Evolutionary conservation across 1,140 invertebrate genomes (phyloP).

Genomic region (Liolophura sinensis): DNA sequence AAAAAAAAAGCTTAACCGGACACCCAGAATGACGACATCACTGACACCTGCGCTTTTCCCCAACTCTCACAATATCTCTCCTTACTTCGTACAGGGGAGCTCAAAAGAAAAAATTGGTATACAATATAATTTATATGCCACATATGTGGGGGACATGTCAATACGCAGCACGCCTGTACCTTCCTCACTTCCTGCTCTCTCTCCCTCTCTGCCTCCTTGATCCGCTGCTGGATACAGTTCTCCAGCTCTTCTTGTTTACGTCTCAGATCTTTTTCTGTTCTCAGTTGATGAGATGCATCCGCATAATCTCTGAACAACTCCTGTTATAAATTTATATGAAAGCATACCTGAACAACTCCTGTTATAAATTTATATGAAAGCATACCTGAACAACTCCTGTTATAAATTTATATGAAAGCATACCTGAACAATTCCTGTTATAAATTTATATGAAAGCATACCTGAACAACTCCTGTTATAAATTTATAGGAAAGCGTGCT

Average conservation of each 20-base stretch:
- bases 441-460: neutral
- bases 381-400: neutral
- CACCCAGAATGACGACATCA: no score
- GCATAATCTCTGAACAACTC: conserved; percentile 47
- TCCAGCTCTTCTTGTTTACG: conserved; percentile 48
- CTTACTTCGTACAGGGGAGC: no score
- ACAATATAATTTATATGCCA: neutral
- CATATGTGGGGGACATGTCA: no score
- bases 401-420: neutral
- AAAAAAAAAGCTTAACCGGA: no score
- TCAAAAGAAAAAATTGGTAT: neutral
- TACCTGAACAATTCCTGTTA: no score
- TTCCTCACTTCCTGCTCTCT: conserved; percentile 41
- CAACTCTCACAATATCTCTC: no score
- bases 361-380: neutral
- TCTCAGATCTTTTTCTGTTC: conserved; percentile 40
- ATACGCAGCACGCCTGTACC: conserved; percentile 8
- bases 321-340: conserved; percentile 16
- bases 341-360: no score
- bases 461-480: neutral
- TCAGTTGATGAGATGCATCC: conserved; percentile 32
- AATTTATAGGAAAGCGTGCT: conserved; percentile 1
- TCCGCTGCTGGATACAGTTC: conserved; percentile 33
- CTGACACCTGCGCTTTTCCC: no score
- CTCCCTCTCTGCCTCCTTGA: conserved; percentile 40